Conservation (phyloP, 2,113 vertebrate species). For the Myiopsitta monachus region DNA sequence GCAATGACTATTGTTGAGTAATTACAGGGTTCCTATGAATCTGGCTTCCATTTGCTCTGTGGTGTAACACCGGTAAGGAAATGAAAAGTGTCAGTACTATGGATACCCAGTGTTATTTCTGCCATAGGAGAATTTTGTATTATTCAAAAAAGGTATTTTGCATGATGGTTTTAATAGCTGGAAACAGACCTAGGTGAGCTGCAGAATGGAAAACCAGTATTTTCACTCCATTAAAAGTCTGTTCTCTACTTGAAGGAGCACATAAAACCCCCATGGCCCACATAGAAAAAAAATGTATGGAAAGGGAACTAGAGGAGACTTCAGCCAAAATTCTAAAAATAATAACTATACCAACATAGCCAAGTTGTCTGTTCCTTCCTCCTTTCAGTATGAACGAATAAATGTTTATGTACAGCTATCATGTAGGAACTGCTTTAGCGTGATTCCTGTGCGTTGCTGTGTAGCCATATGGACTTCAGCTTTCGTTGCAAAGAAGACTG, state of each 20-base stretch:
- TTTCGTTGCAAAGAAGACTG: background rate
- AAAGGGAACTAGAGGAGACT: slow-evolving; percentile 5
- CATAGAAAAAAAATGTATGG: background rate
- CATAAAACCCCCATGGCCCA: background rate
- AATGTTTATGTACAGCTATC: slow-evolving; percentile 15
- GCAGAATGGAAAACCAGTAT: slow-evolving; percentile 12
- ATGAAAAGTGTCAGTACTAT: background rate
- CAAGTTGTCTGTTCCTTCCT: slow-evolving; percentile 42
- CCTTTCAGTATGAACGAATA: background rate
- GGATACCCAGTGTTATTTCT: slow-evolving; percentile 14
- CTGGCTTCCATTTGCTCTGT: background rate
- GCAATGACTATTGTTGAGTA: background rate
- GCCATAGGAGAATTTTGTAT: background rate
- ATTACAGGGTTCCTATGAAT: slow-evolving; percentile 2
- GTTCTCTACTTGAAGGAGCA: background rate
- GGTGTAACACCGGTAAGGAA: background rate
- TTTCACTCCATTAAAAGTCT: slow-evolving; percentile 4
- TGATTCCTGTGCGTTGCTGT: background rate
- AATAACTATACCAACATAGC: background rate
- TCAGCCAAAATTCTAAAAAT: slow-evolving; percentile 50
- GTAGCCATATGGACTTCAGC: background rate
- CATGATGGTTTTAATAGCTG: slow-evolving; percentile 2
- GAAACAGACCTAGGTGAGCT: slow-evolving; percentile 2
- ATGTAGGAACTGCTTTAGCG: background rate
- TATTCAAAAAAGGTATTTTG: background rate